A percentile compares a stretch with the other conserved stretches of the same genome.
Evolutionary conservation across 2,797 vertebrate genomes (phyloP).

Genomic region (Hoplostethus mediterraneus): DNA sequence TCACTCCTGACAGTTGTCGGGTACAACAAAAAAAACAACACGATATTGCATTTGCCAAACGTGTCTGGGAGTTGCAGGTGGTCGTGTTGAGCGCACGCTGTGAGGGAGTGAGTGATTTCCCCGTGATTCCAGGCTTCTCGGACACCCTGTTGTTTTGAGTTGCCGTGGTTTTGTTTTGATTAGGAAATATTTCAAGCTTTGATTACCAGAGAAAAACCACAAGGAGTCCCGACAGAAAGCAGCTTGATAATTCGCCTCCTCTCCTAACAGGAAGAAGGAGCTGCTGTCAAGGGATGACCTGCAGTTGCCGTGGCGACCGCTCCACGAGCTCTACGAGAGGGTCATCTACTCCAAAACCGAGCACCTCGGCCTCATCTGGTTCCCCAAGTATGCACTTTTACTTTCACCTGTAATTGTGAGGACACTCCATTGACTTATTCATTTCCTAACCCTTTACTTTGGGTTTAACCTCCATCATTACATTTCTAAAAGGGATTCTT

Average conservation of each 20-base stretch:
- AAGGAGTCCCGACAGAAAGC: slow-evolving; percentile 6
- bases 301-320: slow-evolving; percentile 95
- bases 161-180: slow-evolving; percentile 20
- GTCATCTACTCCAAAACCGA: slow-evolving; percentile 97
- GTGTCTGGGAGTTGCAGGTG: slow-evolving; percentile 53
- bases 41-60: slow-evolving; percentile 56
- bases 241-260: slow-evolving; percentile 33
- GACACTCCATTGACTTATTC: no score
- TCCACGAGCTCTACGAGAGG: slow-evolving; percentile 93
- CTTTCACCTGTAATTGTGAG: background rate
- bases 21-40: slow-evolving; percentile 30
- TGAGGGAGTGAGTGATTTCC: slow-evolving; percentile 46
- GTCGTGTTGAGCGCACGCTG: slow-evolving; percentile 23
- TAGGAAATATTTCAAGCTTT: slow-evolving; percentile 7
- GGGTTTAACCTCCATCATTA: background rate
- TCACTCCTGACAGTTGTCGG: slow-evolving; percentile 40
- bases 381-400: slow-evolving; percentile 90
- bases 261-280: slow-evolving; percentile 93
- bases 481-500: no score
- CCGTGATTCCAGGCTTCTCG: slow-evolving; percentile 34
- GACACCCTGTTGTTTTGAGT: slow-evolving; percentile 39
- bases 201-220: slow-evolving; percentile 22
- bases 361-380: slow-evolving; percentile 97
- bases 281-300: slow-evolving; percentile 96
- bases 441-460: background rate